Conservation (phyloP, 2,888 invertebrate genomes). For the Unio pictorum region DNA sequence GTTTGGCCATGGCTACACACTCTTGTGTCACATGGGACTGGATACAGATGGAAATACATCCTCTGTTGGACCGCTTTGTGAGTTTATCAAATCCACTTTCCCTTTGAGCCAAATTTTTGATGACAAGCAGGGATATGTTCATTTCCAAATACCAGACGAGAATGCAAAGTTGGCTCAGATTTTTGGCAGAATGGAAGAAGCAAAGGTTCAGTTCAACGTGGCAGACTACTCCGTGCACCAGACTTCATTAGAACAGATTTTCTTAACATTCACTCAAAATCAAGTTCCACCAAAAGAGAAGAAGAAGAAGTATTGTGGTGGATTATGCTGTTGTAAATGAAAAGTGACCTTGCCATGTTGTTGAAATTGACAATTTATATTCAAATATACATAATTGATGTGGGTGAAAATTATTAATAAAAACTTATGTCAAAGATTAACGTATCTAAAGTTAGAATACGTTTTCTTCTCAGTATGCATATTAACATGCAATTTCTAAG, state of each 20-base stretch:
- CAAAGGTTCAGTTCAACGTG: conserved; percentile 53
- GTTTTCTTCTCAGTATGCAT: too few relatives aligned
- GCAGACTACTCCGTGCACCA: conserved; percentile 70
- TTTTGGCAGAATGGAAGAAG: conserved; percentile 67
- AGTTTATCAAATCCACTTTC: conserved; percentile 74
- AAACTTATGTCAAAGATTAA: too few relatives aligned
- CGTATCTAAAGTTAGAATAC: too few relatives aligned
- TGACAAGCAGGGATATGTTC: conserved; percentile 76
- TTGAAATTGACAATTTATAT: too few relatives aligned
- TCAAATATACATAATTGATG: too few relatives aligned
- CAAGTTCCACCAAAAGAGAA: conserved; percentile 50
- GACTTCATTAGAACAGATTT: conserved; percentile 71
- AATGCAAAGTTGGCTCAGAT: conserved; percentile 65
- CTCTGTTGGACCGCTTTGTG: conserved; percentile 39
- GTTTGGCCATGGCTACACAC: conserved; percentile 74
- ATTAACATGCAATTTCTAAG: too few relatives aligned
- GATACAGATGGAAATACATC: conserved; percentile 39
- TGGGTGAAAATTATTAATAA: too few relatives aligned
- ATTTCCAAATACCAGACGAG: conserved; percentile 66
- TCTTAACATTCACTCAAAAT: conserved; percentile 72
- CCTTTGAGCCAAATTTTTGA: conserved; percentile 79
- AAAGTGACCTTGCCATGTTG: too few relatives aligned
- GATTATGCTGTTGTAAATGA: conserved; percentile 19
- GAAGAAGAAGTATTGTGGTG: conserved; percentile 2
- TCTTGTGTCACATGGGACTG: conserved; percentile 48